Percentiles rank a stretch among this genome's conserved stretches.
Evolutionary conservation across 1,140 invertebrate species (phyloP).

Genomic region (Pachypsylla venusta): DNA sequence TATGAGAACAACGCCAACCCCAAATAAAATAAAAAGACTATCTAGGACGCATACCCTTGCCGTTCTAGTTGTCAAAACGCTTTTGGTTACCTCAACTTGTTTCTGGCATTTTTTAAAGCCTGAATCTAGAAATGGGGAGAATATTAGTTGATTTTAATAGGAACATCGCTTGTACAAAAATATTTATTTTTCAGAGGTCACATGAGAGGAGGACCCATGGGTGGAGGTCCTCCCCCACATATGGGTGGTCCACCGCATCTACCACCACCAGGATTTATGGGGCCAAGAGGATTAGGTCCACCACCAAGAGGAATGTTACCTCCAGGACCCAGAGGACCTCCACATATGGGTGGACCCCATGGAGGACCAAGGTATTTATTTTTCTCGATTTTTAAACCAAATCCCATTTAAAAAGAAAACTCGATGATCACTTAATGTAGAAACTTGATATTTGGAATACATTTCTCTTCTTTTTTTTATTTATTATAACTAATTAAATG

Average conservation of each 20-base stretch:
- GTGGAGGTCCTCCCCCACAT: not conserved
- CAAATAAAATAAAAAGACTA: not conserved
- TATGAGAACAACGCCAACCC: no score
- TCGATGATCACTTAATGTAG: not conserved
- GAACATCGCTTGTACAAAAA: not conserved
- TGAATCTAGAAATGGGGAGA: not conserved
- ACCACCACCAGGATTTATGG: not conserved
- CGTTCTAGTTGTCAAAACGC: not conserved
- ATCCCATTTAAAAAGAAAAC: not conserved
- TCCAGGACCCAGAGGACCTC: not conserved
- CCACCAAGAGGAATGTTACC: conserved; percentile 4
- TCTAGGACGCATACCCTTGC: not conserved
- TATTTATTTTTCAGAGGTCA: not conserved
- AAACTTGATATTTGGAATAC: not conserved
- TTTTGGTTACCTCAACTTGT: not conserved
- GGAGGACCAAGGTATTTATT: not conserved
- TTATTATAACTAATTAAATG: no score
- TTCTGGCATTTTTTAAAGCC: not conserved
- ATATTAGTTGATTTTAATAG: not conserved
- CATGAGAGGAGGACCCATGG: not conserved
- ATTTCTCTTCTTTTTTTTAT: no score
- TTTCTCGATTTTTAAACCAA: not conserved
- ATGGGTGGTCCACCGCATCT: not conserved
- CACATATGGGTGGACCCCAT: not conserved
- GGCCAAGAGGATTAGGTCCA: not conserved